A percentile compares a stretch with the other conserved stretches of the same genome.
Conservation (phyloP, 2,888 invertebrate genomes). For the Phymatocera aterrima region DNA sequence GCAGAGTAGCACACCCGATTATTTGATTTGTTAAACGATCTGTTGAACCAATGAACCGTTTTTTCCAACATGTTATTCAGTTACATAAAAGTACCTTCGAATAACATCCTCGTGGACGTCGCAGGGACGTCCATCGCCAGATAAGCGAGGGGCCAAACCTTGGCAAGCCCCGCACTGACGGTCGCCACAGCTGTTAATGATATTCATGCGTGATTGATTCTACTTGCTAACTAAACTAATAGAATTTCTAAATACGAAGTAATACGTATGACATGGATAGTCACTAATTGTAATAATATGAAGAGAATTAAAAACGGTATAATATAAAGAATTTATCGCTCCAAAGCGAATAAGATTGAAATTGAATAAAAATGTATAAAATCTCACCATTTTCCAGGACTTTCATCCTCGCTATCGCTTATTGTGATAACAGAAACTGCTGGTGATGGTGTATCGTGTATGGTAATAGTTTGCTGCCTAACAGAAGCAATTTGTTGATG, state of each 20-base stretch:
- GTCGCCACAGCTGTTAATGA: conserved; percentile 71
- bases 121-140: conserved; percentile 70
- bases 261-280: no score
- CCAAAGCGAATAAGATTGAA: neutral
- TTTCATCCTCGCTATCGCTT: conserved; percentile 95
- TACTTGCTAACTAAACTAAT: conserved; percentile 49
- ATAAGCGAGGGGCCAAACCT: conserved; percentile 71
- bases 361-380: no score
- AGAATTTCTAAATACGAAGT: neutral
- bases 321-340: conserved; percentile 17
- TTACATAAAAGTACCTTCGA: conserved; percentile 68
- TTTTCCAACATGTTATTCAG: conserved; percentile 54
- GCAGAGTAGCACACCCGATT: conserved; percentile 32
- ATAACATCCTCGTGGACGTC: conserved; percentile 70
- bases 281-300: no score
- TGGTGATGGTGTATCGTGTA: conserved; percentile 96
- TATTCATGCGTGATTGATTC: conserved; percentile 69
- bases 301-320: no score
- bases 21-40: conserved; percentile 11
- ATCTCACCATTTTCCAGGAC: conserved; percentile 75
- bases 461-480: conserved; percentile 92
- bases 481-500: conserved; percentile 72
- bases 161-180: conserved; percentile 72
- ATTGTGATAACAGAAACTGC: conserved; percentile 97
- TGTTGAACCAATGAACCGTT: no score